phyloP scores from a whole-genome alignment of 2,113 vertebrate species.

The Odocoileus hemionus region DNA sequence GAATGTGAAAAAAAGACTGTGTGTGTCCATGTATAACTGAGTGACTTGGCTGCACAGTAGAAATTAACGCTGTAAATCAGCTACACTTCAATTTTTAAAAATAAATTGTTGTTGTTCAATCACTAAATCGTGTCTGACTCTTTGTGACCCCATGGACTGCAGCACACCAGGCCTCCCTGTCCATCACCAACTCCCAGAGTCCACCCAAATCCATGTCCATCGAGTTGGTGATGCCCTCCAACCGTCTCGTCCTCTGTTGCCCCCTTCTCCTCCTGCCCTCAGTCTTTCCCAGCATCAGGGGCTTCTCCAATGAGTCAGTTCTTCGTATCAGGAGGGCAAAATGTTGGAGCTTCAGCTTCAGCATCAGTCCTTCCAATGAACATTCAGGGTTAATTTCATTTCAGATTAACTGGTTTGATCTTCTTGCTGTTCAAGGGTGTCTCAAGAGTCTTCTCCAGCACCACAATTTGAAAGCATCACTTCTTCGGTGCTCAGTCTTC shows the following conservation, averaged over 20 bases:
- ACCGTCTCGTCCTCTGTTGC: fast-evolving
- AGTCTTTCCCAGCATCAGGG: not conserved
- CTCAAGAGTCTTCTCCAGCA: not conserved
- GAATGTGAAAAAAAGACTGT: not conserved
- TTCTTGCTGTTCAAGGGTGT: not conserved
- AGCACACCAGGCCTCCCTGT: not conserved
- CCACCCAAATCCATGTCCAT: not conserved
- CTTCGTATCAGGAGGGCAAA: not conserved
- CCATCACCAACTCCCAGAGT: not conserved
- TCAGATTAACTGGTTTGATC: not conserved
- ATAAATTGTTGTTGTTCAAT: not conserved
- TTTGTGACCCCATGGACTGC: not conserved
- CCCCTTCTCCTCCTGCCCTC: not conserved
- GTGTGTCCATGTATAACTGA: not conserved
- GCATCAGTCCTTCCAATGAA: not conserved
- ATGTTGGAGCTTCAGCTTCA: not conserved
- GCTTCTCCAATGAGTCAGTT: not conserved
- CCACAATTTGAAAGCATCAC: not conserved
- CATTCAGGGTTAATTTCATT: not conserved
- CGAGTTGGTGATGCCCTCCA: not conserved
- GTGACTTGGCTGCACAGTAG: not conserved
- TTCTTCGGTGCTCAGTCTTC: not conserved
- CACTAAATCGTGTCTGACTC: not conserved
- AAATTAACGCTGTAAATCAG: not conserved
- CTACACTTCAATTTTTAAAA: not conserved